Conservation (phyloP, 2,888 invertebrate genomes). For the Lasioglossum marginatum region DNA sequence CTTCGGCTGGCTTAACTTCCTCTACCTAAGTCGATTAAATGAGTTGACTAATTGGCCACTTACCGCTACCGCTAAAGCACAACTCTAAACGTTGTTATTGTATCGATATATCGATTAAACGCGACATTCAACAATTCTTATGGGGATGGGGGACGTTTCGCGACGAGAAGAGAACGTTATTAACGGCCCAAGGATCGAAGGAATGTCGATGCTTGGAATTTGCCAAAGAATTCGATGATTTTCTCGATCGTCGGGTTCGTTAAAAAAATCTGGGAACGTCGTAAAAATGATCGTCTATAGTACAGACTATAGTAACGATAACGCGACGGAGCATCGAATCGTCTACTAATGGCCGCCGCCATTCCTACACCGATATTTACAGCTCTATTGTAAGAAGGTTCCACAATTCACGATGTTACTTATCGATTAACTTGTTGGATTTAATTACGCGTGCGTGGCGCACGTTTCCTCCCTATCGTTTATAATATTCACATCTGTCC, state of each 20-base stretch:
- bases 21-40: slow-evolving; percentile 4
- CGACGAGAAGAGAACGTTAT: slow-evolving; percentile 2
- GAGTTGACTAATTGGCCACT: slow-evolving; percentile 26
- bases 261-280: neutral
- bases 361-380: slow-evolving; percentile 39
- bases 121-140: neutral
- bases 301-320: neutral
- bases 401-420: slow-evolving; percentile 20
- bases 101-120: slow-evolving; percentile 14
- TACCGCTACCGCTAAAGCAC: slow-evolving; percentile 27
- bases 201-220: neutral
- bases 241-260: neutral
- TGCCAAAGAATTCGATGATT: neutral
- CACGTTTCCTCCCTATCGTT: neutral
- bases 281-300: neutral
- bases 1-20: slow-evolving; percentile 23
- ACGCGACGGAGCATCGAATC: neutral
- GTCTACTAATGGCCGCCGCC: neutral
- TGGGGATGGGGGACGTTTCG: neutral
- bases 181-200: slow-evolving; percentile 4
- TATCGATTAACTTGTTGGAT: slow-evolving; percentile 19
- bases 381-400: slow-evolving; percentile 10
- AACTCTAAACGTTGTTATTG: slow-evolving; percentile 9
- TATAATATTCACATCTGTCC: neutral
- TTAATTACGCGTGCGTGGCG: neutral